These are phyloP conservation scores for Tetropium fuscum DNA, from an alignment of 2,888 invertebrate genomes.

Conservation along the genomic window DNA sequence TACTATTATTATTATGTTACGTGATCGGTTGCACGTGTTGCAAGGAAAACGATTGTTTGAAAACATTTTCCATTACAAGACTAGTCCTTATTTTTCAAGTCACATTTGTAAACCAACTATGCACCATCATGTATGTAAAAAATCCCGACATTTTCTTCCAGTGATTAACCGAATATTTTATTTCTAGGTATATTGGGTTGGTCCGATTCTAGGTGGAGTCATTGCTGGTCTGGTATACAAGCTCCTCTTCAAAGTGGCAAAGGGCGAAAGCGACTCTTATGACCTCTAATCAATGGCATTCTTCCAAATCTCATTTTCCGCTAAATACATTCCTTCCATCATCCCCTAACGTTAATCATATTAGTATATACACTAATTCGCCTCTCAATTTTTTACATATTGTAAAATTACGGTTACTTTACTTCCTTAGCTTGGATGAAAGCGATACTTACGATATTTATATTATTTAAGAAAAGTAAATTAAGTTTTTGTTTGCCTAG, in stretches of 20 bases:
- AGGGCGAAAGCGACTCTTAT: slow-evolving; percentile 81
- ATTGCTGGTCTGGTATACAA: slow-evolving; percentile 71
- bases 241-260: slow-evolving; percentile 73
- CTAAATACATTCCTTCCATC: slow-evolving; percentile 1
- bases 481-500: slow-evolving; percentile 8
- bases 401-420: slow-evolving; percentile 20
- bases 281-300: slow-evolving; percentile 71
- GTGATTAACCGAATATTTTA: background rate
- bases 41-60: too few relatives aligned
- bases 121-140: too few relatives aligned
- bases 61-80: too few relatives aligned
- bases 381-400: slow-evolving; percentile 23
- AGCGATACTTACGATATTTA: slow-evolving; percentile 15
- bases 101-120: too few relatives aligned
- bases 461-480: slow-evolving; percentile 16
- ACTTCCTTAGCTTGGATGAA: slow-evolving; percentile 7
- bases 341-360: slow-evolving; percentile 8
- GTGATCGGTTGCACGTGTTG: too few relatives aligned
- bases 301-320: background rate
- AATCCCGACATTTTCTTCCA: too few relatives aligned
- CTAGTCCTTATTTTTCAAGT: too few relatives aligned
- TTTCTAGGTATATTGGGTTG: slow-evolving; percentile 73
- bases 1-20: too few relatives aligned
- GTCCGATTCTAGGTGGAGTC: slow-evolving; percentile 71
- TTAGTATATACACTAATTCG: slow-evolving; percentile 10